phyloP scores from a whole-genome alignment of 2,797 vertebrate genomes.

The Acipenser oxyrinchus region DNA sequence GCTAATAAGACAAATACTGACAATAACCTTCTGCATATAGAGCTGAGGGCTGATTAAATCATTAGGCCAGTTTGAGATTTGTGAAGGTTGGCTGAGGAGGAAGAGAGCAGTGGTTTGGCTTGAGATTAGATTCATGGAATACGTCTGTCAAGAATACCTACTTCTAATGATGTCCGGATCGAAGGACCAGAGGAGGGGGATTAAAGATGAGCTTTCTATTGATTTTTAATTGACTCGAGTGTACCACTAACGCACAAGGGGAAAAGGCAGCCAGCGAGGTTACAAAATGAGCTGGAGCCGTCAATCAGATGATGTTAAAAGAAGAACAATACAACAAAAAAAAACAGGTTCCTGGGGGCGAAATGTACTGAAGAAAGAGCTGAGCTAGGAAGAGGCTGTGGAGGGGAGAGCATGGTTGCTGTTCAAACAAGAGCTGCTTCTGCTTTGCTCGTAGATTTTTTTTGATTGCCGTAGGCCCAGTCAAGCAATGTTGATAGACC shows the following conservation, averaged over 20 bases:
- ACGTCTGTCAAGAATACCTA: slow-evolving; percentile 23
- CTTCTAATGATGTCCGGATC: slow-evolving; percentile 35
- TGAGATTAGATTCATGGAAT: too few species aligned
- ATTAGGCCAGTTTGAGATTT: not conserved
- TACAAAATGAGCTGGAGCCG: slow-evolving; percentile 34
- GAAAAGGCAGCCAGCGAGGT: slow-evolving; percentile 18
- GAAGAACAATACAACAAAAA: not conserved
- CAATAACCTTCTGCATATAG: too few species aligned
- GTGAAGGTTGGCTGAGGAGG: not conserved
- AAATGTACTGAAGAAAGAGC: too few species aligned
- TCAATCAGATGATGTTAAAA: slow-evolving; percentile 26
- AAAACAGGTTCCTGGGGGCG: too few species aligned
- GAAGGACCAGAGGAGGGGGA: slow-evolving; percentile 36
- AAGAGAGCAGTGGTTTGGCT: not conserved
- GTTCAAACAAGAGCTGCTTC: too few species aligned
- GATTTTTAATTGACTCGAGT: slow-evolving; percentile 43
- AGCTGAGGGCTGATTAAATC: too few species aligned
- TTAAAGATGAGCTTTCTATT: slow-evolving; percentile 42
- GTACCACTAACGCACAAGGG: slow-evolving; percentile 21
- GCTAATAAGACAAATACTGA: too few species aligned
- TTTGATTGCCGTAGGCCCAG: too few species aligned
- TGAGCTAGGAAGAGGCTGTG: not conserved
- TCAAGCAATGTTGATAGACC: too few species aligned
- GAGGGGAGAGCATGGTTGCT: not conserved
- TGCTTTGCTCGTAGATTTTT: too few species aligned